phyloP scores from a whole-genome alignment of 2,113 vertebrate genomes.

The Riparia riparia region DNA sequence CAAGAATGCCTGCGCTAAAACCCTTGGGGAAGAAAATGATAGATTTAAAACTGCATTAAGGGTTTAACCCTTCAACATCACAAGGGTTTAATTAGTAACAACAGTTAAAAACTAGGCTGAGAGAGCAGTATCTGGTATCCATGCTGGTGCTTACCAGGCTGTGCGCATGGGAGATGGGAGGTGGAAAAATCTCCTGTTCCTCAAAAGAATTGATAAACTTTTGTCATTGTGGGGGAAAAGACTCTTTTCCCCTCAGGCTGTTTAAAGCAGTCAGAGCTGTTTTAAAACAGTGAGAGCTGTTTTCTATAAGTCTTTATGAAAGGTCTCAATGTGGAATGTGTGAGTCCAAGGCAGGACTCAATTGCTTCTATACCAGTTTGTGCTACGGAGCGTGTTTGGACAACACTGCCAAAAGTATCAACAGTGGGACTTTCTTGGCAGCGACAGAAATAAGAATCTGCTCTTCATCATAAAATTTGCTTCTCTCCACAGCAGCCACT shows the following conservation, averaged over 20 bases:
- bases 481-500: not conserved
- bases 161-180: not conserved
- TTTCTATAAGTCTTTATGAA: not conserved
- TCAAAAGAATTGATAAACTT: not conserved
- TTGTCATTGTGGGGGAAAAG: not conserved
- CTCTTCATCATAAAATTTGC: not conserved
- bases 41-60: not conserved
- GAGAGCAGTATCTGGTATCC: not conserved
- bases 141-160: not conserved
- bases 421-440: not conserved
- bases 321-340: not conserved
- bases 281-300: not conserved
- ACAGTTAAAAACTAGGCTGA: not conserved
- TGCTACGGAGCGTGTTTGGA: accelerated
- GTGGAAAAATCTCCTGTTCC: not conserved
- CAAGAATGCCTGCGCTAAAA: not conserved
- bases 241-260: not conserved
- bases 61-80: not conserved
- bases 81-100: not conserved
- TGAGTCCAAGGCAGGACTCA: not conserved
- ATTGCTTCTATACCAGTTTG: not conserved
- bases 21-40: not conserved
- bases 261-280: not conserved
- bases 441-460: not conserved
- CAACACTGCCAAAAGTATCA: not conserved